phyloP scores from a whole-genome alignment of 2,888 invertebrate genomes.

The Agrilus mali region DNA sequence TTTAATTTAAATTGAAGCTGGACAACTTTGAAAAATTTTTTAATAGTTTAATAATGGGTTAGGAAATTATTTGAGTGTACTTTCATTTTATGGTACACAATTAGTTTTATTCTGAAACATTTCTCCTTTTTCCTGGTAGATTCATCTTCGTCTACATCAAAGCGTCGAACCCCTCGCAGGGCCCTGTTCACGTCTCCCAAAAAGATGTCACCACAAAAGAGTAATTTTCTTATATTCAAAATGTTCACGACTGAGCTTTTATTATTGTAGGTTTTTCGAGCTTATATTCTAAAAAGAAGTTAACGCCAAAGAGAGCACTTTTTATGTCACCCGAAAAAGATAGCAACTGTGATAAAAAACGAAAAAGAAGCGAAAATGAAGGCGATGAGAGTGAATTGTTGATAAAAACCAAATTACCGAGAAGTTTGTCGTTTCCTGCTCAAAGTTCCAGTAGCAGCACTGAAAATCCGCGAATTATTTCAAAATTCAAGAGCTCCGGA shows the following conservation, averaged over 20 bases:
- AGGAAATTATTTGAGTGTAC: no score
- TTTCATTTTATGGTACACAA: no score
- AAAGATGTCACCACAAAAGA: constrained; percentile 9
- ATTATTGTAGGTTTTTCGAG: constrained; percentile 12
- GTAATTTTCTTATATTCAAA: constrained; percentile 2
- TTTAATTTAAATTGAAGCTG: no score
- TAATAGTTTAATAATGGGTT: no score
- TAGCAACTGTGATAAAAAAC: constrained; percentile 30
- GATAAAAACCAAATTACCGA: constrained; percentile 35
- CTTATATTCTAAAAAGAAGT: constrained; percentile 24
- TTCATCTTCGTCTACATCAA: constrained; percentile 11
- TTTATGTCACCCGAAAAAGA: constrained; percentile 45
- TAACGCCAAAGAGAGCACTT: constrained; percentile 48
- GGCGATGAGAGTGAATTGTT: constrained; percentile 16
- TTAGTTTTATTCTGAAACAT: no score
- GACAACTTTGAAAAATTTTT: no score
- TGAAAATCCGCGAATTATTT: not conserved
- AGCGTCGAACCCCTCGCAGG: constrained; percentile 26
- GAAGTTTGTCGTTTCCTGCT: constrained; percentile 47
- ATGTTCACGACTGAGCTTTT: not conserved
- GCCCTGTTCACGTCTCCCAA: constrained; percentile 19
- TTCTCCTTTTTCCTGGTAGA: no score
- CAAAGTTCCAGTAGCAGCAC: constrained; percentile 24
- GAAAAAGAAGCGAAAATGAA: constrained; percentile 36
- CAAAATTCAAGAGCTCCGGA: constrained; percentile 1